Evolutionary conservation across 35 echinoderm and acorn worm species (phyloP).

Genomic region (Hemicentrotus pulcherrimus): DNA sequence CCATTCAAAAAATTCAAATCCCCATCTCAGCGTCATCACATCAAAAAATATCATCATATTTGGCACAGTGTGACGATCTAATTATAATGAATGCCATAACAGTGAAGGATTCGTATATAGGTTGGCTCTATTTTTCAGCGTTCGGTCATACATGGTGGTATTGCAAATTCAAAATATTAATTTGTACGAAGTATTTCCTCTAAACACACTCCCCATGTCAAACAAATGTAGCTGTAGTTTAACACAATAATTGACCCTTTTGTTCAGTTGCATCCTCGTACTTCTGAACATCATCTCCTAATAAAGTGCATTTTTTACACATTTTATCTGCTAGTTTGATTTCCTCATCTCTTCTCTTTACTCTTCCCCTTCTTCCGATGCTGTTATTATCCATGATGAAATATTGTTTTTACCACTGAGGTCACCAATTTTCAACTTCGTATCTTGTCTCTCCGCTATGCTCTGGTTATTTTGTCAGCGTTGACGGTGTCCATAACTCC

Average conservation of each 20-base stretch:
- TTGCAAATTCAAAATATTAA: background rate
- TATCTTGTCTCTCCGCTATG: background rate
- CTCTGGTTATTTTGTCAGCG: background rate
- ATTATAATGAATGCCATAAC: background rate
- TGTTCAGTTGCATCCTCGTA: too few species aligned
- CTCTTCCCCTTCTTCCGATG: background rate
- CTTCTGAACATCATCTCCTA: too few species aligned
- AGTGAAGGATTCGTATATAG: background rate
- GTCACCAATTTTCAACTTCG: background rate
- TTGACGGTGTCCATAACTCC: background rate
- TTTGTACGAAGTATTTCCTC: background rate
- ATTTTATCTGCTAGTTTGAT: background rate
- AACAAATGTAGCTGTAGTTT: background rate
- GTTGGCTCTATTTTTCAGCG: background rate
- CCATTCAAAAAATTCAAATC: background rate
- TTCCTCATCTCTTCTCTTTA: background rate
- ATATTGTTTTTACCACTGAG: background rate
- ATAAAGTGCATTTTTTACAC: background rate
- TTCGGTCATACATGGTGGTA: background rate
- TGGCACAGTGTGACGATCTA: background rate
- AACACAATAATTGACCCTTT: too few species aligned
- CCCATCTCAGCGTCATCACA: background rate
- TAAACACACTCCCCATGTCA: background rate
- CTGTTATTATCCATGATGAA: background rate
- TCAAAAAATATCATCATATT: background rate